Conservation (phyloP, 2,113 vertebrate genomes). For the Myrmophylax atrothorax region DNA sequence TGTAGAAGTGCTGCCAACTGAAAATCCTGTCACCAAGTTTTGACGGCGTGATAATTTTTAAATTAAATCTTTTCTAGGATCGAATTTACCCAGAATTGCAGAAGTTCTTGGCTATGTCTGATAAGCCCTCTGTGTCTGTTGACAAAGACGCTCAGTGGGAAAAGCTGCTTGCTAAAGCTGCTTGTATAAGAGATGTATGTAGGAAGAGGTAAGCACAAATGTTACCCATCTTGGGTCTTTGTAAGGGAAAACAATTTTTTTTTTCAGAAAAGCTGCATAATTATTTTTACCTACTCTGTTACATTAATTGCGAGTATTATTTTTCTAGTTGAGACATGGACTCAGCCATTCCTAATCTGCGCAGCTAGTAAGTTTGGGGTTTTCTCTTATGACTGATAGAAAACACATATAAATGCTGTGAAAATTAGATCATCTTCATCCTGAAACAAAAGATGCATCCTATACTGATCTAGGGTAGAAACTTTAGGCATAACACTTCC, state of each 20-base stretch:
- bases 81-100: slow-evolving; percentile 93
- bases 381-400: background rate
- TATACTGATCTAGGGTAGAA: background rate
- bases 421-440: background rate
- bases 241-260: background rate
- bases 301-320: background rate
- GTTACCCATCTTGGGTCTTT: accelerated
- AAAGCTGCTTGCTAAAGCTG: slow-evolving; percentile 87
- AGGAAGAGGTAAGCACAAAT: slow-evolving; percentile 81
- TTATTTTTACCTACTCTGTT: background rate
- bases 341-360: background rate
- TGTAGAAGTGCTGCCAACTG: background rate
- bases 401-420: background rate
- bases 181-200: slow-evolving; percentile 91
- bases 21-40: background rate
- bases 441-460: background rate
- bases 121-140: slow-evolving; percentile 73
- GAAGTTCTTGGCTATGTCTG: slow-evolving; percentile 81
- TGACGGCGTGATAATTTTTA: background rate
- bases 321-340: background rate
- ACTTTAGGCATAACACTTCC: background rate
- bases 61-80: slow-evolving; percentile 77
- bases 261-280: background rate
- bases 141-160: slow-evolving; percentile 90
- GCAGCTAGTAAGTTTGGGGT: background rate